Evolutionary conservation across 2,113 vertebrate species (phyloP).

Genomic region (Coturnix japonica): DNA sequence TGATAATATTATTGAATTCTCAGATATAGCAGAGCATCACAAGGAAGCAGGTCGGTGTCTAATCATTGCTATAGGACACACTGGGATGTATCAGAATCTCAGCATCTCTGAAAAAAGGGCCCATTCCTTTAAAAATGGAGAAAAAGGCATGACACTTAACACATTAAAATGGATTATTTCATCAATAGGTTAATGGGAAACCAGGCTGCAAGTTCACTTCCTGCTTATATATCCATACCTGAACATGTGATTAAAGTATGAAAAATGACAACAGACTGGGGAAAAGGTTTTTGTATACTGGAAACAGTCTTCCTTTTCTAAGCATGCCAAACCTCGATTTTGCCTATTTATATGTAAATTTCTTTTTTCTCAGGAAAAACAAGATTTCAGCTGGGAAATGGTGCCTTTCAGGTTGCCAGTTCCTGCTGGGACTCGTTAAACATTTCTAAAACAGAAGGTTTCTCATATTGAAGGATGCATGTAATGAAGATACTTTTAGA

Average conservation of each 20-base stretch:
- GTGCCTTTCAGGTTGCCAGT: neutral
- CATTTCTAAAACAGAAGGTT: neutral
- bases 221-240: neutral
- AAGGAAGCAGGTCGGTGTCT: neutral
- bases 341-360: constrained; percentile 83
- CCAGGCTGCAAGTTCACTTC: constrained; percentile 57
- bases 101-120: neutral
- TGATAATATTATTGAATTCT: neutral
- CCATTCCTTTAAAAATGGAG: constrained; percentile 67
- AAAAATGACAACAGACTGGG: constrained; percentile 55
- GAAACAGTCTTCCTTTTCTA: neutral
- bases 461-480: neutral
- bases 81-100: neutral
- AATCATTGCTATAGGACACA: constrained; percentile 1
- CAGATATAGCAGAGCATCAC: neutral
- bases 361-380: constrained; percentile 5
- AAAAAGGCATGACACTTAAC: constrained; percentile 57
- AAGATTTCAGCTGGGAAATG: neutral
- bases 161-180: constrained; percentile 77
- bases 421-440: constrained; percentile 7
- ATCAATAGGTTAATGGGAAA: constrained; percentile 81
- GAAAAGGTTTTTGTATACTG: neutral
- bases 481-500: neutral
- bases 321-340: neutral
- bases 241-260: constrained; percentile 45